Base-by-base conservation (phyloP, 1,140 invertebrate species). In the Trachymyrmex cornetzi region DNA sequence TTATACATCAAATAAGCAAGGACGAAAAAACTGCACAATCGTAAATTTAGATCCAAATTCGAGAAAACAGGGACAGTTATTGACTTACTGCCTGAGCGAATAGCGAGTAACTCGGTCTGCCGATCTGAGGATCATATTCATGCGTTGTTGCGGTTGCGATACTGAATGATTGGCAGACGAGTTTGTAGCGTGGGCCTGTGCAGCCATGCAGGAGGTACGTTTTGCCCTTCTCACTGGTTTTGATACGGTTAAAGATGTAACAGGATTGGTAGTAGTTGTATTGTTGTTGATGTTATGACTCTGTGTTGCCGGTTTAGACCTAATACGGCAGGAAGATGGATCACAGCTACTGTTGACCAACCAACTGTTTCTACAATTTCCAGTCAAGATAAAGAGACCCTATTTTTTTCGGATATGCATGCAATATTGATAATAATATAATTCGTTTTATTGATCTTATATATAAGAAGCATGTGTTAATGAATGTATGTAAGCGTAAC, bases 41-140 rank as follows among this genome's bases (percentile, higher is more conserved):
- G 61, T 91, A 90, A 85, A 81, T 84, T 80, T 67, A 53, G 48
- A 53, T 19, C 24, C 75, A 87, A 67, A 63, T 87, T 86, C 50
- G 44, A 84, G 19, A 81, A 66, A 80, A 79, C 50, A 75, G 71
- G 75, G 86, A 90, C 87, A 85, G 89, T 91, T 85, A 77, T 77
- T 74, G 50, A 95, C 95, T 95, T 95, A 95, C 95, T 95, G 94
- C 87, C 94, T 95, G 84, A 95, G 89, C 89, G 93, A 93, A 91
- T 94, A 94, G 85, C 94, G 94, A 87, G 88, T 93, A 90, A 95
- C 92, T 89, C 95, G 93, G 87, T 95, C 95, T 57, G 94, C 93
- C 77, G 94, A 95, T 90, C 95, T 93, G 74, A 95, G 91, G 38
- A 94, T 94, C 94, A 95, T 95, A 87, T 94, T 94, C 88, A 94